Percentiles rank a stretch among this genome's conserved stretches.
Evolutionary conservation across 2,888 invertebrate species (phyloP).

Genomic region (Vannuccia rotundouncinata): DNA sequence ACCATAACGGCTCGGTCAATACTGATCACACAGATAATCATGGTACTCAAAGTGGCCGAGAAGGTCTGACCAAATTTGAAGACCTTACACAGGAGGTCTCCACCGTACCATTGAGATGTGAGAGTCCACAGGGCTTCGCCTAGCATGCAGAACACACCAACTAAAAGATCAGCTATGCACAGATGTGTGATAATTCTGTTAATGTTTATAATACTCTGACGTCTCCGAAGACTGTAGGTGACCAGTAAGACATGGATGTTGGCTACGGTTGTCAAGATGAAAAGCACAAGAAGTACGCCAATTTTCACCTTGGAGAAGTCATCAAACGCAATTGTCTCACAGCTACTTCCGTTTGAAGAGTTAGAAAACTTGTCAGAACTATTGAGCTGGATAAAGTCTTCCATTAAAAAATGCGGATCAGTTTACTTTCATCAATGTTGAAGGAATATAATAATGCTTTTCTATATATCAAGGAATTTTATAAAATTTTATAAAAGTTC

Average conservation of each 20-base stretch:
- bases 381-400: no score
- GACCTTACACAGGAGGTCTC: neutral
- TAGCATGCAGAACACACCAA: conserved; percentile 10
- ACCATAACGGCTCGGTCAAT: neutral
- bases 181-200: conserved; percentile 3
- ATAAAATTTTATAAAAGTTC: no score
- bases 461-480: no score
- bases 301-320: conserved; percentile 28
- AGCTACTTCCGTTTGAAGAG: no score
- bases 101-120: conserved; percentile 10
- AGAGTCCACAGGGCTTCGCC: conserved; percentile 1
- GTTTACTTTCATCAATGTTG: no score
- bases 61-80: conserved; percentile 17
- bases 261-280: neutral
- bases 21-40: conserved; percentile 16
- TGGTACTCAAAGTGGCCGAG: neutral
- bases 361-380: no score
- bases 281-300: neutral
- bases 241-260: neutral
- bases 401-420: no score
- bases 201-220: neutral
- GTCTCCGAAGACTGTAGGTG: neutral
- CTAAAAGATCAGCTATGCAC: conserved; percentile 9
- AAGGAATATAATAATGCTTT: no score
- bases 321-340: no score